phyloP scores from a whole-genome alignment of 2,113 vertebrate species.

The Bubalus kerabau region DNA sequence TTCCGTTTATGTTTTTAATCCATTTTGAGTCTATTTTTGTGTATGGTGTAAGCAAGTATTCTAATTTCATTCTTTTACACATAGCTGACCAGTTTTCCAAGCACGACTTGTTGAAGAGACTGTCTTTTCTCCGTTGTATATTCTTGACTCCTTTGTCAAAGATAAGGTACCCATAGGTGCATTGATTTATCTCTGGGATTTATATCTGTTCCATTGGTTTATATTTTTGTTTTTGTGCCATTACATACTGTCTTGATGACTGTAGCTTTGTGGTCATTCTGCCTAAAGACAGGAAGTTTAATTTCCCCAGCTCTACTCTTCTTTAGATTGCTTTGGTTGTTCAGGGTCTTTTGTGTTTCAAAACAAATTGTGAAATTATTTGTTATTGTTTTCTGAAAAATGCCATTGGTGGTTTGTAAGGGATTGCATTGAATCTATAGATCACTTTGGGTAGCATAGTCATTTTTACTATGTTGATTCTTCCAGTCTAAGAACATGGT shows the following conservation, averaged over 20 bases:
- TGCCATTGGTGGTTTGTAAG: background rate
- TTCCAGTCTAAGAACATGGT: background rate
- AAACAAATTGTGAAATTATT: background rate
- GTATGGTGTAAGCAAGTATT: background rate
- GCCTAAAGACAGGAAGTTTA: background rate
- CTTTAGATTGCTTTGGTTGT: background rate
- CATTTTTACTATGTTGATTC: background rate
- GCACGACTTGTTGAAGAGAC: fast-evolving
- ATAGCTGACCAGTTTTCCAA: background rate
- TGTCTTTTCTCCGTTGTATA: background rate
- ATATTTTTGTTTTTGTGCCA: background rate
- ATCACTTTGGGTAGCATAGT: background rate
- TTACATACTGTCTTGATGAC: background rate
- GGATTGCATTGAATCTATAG: background rate
- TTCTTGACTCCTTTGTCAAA: background rate
- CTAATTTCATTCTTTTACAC: background rate
- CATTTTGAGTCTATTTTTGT: background rate
- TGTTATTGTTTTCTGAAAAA: background rate
- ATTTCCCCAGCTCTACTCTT: background rate
- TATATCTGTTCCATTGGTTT: background rate
- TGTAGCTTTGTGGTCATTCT: background rate
- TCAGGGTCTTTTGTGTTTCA: background rate
- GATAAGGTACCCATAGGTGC: background rate
- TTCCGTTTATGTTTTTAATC: background rate
- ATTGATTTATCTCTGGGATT: background rate